Base-by-base conservation (phyloP, 2,888 invertebrate genomes). In the Netelia virgata region DNA sequence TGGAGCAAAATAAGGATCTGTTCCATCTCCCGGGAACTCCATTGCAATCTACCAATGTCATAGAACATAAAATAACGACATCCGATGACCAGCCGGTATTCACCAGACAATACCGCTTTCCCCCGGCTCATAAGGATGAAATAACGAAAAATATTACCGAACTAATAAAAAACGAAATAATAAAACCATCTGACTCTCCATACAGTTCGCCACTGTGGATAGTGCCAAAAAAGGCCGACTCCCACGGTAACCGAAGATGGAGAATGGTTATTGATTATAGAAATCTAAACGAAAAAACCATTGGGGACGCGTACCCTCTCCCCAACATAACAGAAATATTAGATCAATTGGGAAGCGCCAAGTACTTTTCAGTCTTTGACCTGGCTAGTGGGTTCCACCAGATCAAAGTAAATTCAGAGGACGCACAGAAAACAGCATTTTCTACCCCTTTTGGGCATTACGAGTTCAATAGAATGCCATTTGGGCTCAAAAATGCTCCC, bases 81-180 rank as follows among this genome's bases (percentile, higher is more conserved):
- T 72, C 61, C 0, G 66, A 77, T 6, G 50, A 77, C 1, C 63
- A 77, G 36, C 82, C 76, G 0, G 66, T 76, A 1, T 72, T 66
- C 10, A 66, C 72, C 0, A 61, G 66, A 3, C 76, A 82, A 57
- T 82, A 76, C 47, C 57, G 77, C 0, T 66, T 66, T 28, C 76
- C 82, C 0, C 72, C 69, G 0, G 47, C 47, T 2, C 64, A 76
- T 14, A 70, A 82, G 10, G 70, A 76, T 3, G 82, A 76, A 64
- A 66, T 76, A 3, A 20, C 63, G 20, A 69, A 75, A 41, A 43
- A 59, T 20, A 28, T 8, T n/a, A 0, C 1, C 1, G 61, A 63
- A 3, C 14, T 70, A 14, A 59, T 69, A 0, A n/a, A 18, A 1
- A 43, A 53, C 1, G 20, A 68, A 41, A 43, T 63, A 0, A 53